Evolutionary conservation across 2,888 invertebrate species (phyloP).

Genomic region (Esperia sulphurella): DNA sequence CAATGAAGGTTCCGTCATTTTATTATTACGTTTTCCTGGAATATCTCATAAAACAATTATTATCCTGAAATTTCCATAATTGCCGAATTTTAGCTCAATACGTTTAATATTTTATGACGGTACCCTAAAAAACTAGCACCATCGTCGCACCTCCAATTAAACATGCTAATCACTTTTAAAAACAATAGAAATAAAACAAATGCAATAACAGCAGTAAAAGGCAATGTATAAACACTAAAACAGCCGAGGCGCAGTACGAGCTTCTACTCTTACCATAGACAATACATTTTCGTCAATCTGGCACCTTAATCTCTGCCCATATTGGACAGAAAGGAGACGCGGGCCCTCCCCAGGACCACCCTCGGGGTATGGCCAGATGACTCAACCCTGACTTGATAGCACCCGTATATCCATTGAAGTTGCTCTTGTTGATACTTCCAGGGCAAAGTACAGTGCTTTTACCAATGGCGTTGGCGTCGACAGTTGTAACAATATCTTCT

Average conservation of each 20-base stretch:
- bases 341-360: slow-evolving; percentile 90
- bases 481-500: slow-evolving; percentile 49
- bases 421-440: slow-evolving; percentile 38
- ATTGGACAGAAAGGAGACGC: slow-evolving; percentile 87
- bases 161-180: no score
- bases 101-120: no score
- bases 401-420: slow-evolving; percentile 78
- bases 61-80: no score
- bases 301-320: slow-evolving; percentile 83
- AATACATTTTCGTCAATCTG: slow-evolving; percentile 56
- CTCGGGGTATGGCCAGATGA: slow-evolving; percentile 89
- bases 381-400: slow-evolving; percentile 85
- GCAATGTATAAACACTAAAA: slow-evolving; percentile 23
- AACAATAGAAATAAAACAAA: slow-evolving; percentile 27
- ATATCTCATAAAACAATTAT: no score
- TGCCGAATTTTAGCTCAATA: no score
- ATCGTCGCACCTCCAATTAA: no score
- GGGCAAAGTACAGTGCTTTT: slow-evolving; percentile 52
- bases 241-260: slow-evolving; percentile 23
- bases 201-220: slow-evolving; percentile 32
- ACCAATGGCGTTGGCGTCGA: slow-evolving; percentile 47
- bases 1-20: no score
- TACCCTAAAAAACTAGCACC: no score
- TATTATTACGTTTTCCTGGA: no score
- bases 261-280: slow-evolving; percentile 21